phyloP scores from a whole-genome alignment of 2,113 vertebrate genomes.

The Hiodon tergisus region DNA sequence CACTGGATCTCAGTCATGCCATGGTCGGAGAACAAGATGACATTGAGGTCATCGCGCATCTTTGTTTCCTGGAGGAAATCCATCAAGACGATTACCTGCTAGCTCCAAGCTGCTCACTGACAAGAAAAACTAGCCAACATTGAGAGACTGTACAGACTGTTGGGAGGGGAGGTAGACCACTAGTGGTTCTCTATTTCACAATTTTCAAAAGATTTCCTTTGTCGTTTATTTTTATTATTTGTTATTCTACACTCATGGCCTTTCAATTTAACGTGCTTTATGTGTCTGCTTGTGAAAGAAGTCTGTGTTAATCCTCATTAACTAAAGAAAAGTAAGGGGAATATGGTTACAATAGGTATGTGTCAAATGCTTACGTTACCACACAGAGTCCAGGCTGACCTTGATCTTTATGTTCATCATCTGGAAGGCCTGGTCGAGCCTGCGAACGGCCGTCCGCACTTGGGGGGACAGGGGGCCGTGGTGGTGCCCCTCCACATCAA shows the following conservation, averaged over 20 bases:
- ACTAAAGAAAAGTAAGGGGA: no score
- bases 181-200: no score
- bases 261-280: no score
- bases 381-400: constrained; percentile 51
- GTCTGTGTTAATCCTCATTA: no score
- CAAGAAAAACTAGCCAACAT: no score
- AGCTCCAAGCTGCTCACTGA: no score
- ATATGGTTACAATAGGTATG: neutral
- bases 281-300: no score
- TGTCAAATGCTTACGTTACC: neutral
- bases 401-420: constrained; percentile 72
- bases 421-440: constrained; percentile 73
- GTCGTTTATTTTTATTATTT: no score
- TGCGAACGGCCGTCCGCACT: constrained; percentile 61
- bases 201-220: no score
- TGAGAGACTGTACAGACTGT: no score
- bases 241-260: no score
- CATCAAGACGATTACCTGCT: neutral
- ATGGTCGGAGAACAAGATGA: constrained; percentile 89
- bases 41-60: constrained; percentile 69
- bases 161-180: no score
- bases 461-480: constrained; percentile 75
- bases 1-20: constrained; percentile 90
- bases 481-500: constrained; percentile 89
- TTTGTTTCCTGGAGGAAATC: constrained; percentile 64